A percentile compares a stretch with the other conserved stretches of the same genome.
These are phyloP conservation scores for Lipotes vexillifer DNA, from an alignment of 2,113 vertebrate genomes.

Conservation along the genomic window DNA sequence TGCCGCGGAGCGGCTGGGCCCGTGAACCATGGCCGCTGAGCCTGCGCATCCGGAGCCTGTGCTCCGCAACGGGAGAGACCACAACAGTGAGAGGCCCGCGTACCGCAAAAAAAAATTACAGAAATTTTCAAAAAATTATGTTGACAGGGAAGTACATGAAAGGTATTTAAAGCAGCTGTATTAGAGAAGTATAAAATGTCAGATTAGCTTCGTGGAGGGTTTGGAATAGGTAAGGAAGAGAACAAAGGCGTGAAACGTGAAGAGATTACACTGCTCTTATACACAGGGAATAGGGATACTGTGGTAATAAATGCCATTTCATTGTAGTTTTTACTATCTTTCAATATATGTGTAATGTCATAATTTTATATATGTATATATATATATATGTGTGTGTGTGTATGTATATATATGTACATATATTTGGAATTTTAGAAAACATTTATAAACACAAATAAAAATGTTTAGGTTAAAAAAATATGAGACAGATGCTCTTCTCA, in stretches of 20 bases:
- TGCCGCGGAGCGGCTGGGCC: no score
- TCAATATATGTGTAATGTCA: background rate
- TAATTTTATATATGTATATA: background rate
- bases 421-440: background rate
- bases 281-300: no score
- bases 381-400: background rate
- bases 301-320: background rate
- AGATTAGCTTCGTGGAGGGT: background rate
- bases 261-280: no score
- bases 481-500: background rate
- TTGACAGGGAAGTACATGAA: background rate
- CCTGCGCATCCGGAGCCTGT: no score
- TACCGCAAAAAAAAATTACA: background rate
- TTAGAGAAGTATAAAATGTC: background rate
- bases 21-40: no score
- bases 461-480: background rate
- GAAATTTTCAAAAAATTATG: background rate
- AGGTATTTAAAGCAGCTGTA: background rate
- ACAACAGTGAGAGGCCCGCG: no score
- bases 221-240: background rate
- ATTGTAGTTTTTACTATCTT: background rate
- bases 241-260: background rate
- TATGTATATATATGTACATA: background rate
- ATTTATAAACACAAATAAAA: background rate
- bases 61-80: no score